A percentile compares a stretch with the other conserved stretches of the same genome.
phyloP scores from a whole-genome alignment of 2,888 invertebrate species.

The Odontocolon sp. region DNA sequence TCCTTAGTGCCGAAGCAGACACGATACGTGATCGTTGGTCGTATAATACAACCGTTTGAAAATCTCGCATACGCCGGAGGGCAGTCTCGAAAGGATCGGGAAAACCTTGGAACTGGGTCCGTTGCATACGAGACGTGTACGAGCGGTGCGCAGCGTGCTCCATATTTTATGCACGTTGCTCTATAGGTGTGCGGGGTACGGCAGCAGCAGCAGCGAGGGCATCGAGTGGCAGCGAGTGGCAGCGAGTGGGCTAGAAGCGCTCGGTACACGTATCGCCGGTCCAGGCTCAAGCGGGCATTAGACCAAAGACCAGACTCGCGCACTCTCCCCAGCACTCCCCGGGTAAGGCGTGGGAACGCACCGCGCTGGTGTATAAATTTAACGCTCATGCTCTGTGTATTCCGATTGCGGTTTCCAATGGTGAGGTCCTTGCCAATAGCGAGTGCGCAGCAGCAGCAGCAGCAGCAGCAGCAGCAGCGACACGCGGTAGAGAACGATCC shows the following conservation, averaged over 20 bases:
- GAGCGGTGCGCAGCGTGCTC: constrained; percentile 52
- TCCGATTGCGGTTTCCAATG: no score
- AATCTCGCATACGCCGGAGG: background rate
- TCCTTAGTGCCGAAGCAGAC: constrained; percentile 14
- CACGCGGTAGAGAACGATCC: constrained; percentile 49
- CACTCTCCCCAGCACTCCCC: no score
- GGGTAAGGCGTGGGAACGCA: constrained; percentile 80
- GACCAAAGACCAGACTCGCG: constrained; percentile 63
- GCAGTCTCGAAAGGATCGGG: constrained; percentile 15
- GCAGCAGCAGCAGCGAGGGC: constrained; percentile 26
- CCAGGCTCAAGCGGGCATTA: constrained; percentile 59
- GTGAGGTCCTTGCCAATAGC: no score
- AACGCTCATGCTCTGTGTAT: constrained; percentile 62
- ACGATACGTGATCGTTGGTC: no score
- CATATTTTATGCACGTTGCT: constrained; percentile 66
- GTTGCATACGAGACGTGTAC: no score
- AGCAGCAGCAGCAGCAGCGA: background rate
- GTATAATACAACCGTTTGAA: background rate
- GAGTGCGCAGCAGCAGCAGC: no score
- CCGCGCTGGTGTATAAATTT: constrained; percentile 77
- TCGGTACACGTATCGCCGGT: no score
- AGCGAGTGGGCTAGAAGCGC: constrained; percentile 15
- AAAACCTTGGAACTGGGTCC: constrained; percentile 21
- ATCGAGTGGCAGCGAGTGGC: constrained; percentile 22
- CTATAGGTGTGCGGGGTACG: constrained; percentile 4